Base-by-base conservation (phyloP, 2,113 vertebrate genomes). In the Mastomys coucha region DNA sequence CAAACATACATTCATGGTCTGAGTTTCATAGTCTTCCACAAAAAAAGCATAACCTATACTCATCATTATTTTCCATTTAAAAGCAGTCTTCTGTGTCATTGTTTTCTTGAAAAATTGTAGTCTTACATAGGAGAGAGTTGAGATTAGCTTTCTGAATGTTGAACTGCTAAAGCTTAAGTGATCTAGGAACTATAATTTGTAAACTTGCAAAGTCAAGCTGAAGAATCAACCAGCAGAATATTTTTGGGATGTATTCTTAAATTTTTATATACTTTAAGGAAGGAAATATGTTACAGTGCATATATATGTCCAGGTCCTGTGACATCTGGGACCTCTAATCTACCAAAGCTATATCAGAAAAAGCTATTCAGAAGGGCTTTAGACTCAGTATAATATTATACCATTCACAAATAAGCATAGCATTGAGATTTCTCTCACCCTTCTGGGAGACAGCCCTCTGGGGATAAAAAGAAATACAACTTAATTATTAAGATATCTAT, bases 371-470 rank as follows among this genome's bases (percentile, higher is more conserved):
- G 75, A 69, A 63, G 14, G 39, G 53, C 39, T 95, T 69, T 87
- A 56, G 7, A 76, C 91, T 93, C 75, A 28, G 2, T 42, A n/a
- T n/a, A n/a, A 22, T 11, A 24, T 8, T 45, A 51, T 17, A 80
- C 63, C 19, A 63, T 91, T 95, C 95, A 70, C 73, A 92, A 80
- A 85, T 88, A 96, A 96, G 87, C 92, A 33, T n/a, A 96, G 80
- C 75, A 51, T 0, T 96, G 80, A 95, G 80, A 42, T 84, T 96
- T 96, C 63, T 20, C 33, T 90, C 31, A 42, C 24, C 2, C 93
- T 93, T 88, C 31, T 65, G 96, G 63, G 75, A 97, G 9, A 88
- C 0, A 45, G 9, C 49, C 31, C 75, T 53, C 19, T 39, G 78
- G 22, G 31, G 93, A 65, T 31, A 89, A 12, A 89, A 72, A 6